phyloP scores from a whole-genome alignment of 1,140 invertebrate genomes.

The Campoletis sonorensis region DNA sequence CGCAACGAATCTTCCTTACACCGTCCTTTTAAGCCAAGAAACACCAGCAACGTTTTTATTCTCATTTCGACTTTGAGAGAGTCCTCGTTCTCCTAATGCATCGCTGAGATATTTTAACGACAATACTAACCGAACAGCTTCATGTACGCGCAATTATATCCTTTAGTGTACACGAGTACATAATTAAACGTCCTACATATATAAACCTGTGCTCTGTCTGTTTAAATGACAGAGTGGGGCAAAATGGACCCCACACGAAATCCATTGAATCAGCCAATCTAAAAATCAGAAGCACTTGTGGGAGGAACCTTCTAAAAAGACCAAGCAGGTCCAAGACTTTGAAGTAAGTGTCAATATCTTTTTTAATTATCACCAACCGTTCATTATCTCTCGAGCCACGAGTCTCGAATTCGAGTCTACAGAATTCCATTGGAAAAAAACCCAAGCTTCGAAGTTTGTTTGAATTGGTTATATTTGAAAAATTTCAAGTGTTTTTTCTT shows the following conservation, averaged over 20 bases:
- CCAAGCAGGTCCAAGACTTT: neutral
- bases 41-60: neutral
- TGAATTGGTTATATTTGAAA: too few relatives aligned
- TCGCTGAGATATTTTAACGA: constrained; percentile 25
- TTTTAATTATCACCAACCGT: neutral
- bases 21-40: constrained; percentile 27
- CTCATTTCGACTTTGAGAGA: constrained; percentile 12
- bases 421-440: too few relatives aligned
- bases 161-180: neutral
- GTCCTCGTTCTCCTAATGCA: constrained; percentile 34
- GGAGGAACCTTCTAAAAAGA: neutral
- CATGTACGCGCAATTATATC: constrained; percentile 34
- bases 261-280: neutral
- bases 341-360: neutral
- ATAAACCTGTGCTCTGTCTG: neutral
- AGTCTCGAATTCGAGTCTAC: too few relatives aligned
- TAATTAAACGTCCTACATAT: constrained; percentile 29
- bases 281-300: neutral
- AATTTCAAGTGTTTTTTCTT: too few relatives aligned
- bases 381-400: too few relatives aligned
- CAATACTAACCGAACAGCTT: neutral
- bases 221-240: neutral
- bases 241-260: neutral
- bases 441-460: too few relatives aligned
- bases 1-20: neutral